Evolutionary conservation across 53 echinoderm and acorn worm species (phyloP).

Genomic region (Pentamera pediparva): DNA sequence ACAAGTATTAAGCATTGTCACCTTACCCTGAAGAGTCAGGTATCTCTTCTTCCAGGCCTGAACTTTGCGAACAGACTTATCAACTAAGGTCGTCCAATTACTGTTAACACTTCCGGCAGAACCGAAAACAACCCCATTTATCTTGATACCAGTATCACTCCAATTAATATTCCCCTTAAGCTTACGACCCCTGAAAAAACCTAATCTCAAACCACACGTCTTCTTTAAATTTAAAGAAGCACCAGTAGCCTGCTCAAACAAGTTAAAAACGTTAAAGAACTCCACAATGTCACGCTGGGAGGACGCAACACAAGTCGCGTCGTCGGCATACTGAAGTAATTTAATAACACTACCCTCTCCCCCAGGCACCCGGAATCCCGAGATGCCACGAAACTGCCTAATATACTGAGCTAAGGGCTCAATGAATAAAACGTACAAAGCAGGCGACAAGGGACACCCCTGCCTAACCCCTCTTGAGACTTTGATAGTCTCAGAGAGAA

Average conservation of each 20-base stretch:
- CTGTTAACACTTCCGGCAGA: not conserved
- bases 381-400: no score
- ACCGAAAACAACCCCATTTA: constrained; percentile 4
- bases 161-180: constrained; percentile 15
- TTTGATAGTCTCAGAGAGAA: not conserved
- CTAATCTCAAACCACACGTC: constrained; percentile 23
- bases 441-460: no score
- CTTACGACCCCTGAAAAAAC: constrained; percentile 14
- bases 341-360: not conserved
- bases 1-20: not conserved
- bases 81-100: not conserved
- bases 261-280: constrained; percentile 1
- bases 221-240: constrained; percentile 16
- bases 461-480: no score
- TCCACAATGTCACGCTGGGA: not conserved
- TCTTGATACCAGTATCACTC: constrained; percentile 4
- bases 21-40: constrained; percentile 2
- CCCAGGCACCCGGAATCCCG: no score
- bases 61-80: not conserved
- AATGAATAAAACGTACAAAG: no score
- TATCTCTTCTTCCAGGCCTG: not conserved
- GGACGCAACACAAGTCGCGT: constrained; percentile 5
- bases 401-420: no score
- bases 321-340: not conserved
- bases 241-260: constrained; percentile 22